A percentile compares a stretch with the other conserved stretches of the same genome.
Conservation (phyloP, 2,113 vertebrate genomes). For the Elephantulus edwardii region DNA sequence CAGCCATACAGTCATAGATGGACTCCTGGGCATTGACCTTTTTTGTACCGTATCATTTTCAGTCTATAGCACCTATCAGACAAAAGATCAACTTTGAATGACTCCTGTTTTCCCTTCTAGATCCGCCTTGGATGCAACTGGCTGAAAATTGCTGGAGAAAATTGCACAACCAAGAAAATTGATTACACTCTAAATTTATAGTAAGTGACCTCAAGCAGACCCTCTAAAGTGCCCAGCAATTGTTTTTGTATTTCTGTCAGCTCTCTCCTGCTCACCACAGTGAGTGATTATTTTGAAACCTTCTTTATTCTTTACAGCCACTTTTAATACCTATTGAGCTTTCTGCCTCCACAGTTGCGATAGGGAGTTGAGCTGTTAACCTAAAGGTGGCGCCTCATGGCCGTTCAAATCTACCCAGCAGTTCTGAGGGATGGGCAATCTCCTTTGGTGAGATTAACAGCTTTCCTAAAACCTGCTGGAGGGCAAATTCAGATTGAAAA, state of each 20-base stretch:
- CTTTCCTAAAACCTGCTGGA: no score
- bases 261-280: no score
- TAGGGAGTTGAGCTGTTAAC: no score
- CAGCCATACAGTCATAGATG: background rate
- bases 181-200: background rate
- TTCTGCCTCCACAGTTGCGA: background rate
- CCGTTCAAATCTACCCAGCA: no score
- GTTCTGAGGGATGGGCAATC: no score
- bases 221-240: no score
- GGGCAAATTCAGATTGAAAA: no score
- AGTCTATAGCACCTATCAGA: background rate
- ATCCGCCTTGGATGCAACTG: background rate
- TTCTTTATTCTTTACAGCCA: background rate
- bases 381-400: no score
- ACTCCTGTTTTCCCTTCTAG: background rate
- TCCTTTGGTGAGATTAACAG: no score
- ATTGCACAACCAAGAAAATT: fast-evolving
- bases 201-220: background rate
- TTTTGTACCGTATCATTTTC: background rate
- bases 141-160: background rate
- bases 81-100: background rate
- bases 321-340: background rate
- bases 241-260: background rate
- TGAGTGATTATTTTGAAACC: background rate
- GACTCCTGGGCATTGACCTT: background rate